Base-by-base conservation (phyloP, 1,140 invertebrate genomes). In the Diorhabda sublineata region DNA sequence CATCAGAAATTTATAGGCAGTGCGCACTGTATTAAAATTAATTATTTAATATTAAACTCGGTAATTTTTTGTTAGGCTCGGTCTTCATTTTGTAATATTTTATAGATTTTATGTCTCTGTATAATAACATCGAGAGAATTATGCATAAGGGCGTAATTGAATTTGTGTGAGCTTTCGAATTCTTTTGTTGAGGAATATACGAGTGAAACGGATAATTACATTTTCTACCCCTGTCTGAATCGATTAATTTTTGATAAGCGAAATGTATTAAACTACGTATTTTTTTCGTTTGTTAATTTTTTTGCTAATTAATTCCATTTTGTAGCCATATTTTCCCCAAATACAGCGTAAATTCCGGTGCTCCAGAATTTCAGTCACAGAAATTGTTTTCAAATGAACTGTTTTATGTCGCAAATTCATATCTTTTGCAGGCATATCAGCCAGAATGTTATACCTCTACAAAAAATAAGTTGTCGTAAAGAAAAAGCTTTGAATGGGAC, bases 31-130 rank as follows among this genome's bases (percentile, higher is more conserved):
- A 79, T 79, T 79, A 79, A 79, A 79, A 77, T 79, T 79, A 79
- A 79, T 77, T 79, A 79, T 79, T 79, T 77, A 79, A 75, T 77
- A 79, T 77, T 77, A 79, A 76, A 78, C 71, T 75, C 73, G 65
- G 73, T 74, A 71, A 76, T 74, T 75, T 77, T 77, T 77, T 77
- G 72, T 71, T 71, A 73, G 71, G 72, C 73, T 66, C 64, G 68
- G 70, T 70, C 67, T 65, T 65, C 69, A 73, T 74, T 73, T 66
- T 58, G 70, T 66, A 71, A 76, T 76, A 75, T 72, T 76, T 76
- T 75, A 76, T 75, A 75, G 70, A 76, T 75, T 76, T 71, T 69
- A 75, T 71, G 71, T 76, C 70, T 73, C 59, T 44, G 63, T 70
- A 69, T 71, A 74, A 74, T 74, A 76, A 76, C 73, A 73, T 73